Percentiles rank a stretch among this genome's conserved stretches.
These are phyloP conservation scores for Hydroisotoma schaefferi DNA, from an alignment of 2,888 invertebrate genomes.

Conservation along the genomic window DNA sequence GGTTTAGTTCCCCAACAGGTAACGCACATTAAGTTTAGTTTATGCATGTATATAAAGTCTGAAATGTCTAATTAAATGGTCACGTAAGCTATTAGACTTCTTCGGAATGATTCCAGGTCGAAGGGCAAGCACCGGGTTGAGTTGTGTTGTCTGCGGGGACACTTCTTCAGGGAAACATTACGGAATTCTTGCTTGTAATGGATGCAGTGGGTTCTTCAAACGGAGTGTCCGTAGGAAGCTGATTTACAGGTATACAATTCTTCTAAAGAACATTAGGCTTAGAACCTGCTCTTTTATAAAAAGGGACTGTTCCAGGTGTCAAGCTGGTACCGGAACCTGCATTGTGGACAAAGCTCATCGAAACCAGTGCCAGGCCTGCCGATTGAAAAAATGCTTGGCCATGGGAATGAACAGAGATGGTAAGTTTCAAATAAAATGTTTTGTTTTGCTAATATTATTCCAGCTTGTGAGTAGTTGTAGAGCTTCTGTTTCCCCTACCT, in stretches of 20 bases:
- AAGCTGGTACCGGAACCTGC: constrained; percentile 96
- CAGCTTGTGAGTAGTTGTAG: no score
- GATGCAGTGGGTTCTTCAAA: constrained; percentile 99
- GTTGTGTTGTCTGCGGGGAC: constrained; percentile 95
- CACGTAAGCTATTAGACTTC: no score
- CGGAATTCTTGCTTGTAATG: constrained; percentile 97
- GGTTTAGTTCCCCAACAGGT: constrained; percentile 46
- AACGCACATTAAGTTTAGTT: constrained; percentile 8
- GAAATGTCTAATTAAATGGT: neutral
- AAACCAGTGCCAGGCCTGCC: constrained; percentile 98
- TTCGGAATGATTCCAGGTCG: constrained; percentile 29
- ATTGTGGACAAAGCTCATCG: constrained; percentile 98
- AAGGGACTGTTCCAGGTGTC: constrained; percentile 70
- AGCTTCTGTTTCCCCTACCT: no score
- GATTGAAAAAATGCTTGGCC: constrained; percentile 94
- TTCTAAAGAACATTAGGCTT: neutral
- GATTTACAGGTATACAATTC: constrained; percentile 76
- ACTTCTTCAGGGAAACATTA: constrained; percentile 97
- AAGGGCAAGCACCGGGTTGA: constrained; percentile 64
- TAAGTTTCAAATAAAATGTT: constrained; percentile 58
- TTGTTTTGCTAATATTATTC: neutral
- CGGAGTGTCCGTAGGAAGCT: constrained; percentile 91
- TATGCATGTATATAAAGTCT: no score
- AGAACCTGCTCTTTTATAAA: neutral
- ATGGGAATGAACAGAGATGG: constrained; percentile 99